Conservation (phyloP, 2,888 invertebrate genomes). For the Lacanobia wlatinum region DNA sequence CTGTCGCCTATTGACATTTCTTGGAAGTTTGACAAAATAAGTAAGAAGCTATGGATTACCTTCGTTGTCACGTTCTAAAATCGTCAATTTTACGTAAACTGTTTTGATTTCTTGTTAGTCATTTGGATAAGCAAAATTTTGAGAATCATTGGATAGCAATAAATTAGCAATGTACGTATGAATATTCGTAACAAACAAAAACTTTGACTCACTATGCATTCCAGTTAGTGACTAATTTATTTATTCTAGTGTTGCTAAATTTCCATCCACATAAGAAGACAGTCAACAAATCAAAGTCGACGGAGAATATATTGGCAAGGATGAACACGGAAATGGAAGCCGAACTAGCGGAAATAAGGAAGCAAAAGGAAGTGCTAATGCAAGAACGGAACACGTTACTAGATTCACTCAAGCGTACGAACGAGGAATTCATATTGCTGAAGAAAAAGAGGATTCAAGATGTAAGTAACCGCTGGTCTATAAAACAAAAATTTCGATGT, state of each 20-base stretch:
- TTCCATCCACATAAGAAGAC: conserved; percentile 84
- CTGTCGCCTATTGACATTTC: conserved; percentile 5
- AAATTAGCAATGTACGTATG: neutral
- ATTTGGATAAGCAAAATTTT: neutral
- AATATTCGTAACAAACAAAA: neutral
- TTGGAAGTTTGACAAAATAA: neutral
- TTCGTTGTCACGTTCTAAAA: neutral
- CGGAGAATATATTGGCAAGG: conserved; percentile 83
- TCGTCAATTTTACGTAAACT: neutral
- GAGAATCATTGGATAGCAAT: neutral
- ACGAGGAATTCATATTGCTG: conserved; percentile 94
- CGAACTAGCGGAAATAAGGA: conserved; percentile 83
- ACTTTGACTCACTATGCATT: neutral
- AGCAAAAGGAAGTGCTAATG: conserved; percentile 86
- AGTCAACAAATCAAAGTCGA: conserved; percentile 79
- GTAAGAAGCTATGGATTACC: neutral
- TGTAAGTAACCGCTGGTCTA: conserved; percentile 89
- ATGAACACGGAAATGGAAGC: conserved; percentile 86
- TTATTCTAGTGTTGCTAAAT: conserved; percentile 81
- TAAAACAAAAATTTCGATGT: neutral
- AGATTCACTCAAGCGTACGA: conserved; percentile 93
- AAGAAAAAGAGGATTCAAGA: conserved; percentile 95
- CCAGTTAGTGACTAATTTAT: conserved; percentile 9
- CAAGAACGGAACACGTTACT: conserved; percentile 90
- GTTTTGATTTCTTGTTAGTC: neutral